A percentile compares a stretch with the other conserved stretches of the same genome.
Evolutionary conservation across 2,888 invertebrate species (phyloP).

Genomic region (Machimus rusticus): DNA sequence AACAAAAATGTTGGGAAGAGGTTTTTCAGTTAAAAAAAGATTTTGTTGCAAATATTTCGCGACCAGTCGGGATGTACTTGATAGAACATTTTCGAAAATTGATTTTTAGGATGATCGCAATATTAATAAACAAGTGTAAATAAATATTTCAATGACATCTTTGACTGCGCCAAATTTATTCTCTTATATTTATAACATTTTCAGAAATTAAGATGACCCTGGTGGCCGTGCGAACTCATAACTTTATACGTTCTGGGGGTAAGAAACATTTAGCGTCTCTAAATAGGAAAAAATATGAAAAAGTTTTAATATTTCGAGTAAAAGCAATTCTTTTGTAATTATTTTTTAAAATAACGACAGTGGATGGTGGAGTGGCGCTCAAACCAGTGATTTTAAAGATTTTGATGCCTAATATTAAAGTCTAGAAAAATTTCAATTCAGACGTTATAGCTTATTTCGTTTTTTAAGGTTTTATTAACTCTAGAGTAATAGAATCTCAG

Average conservation of each 20-base stretch:
- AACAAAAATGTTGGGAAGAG: conserved; percentile 7
- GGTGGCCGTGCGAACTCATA: background rate
- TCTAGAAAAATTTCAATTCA: background rate
- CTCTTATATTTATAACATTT: background rate
- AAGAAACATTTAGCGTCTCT: background rate
- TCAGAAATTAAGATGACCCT: background rate
- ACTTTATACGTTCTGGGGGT: background rate
- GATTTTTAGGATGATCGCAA: conserved; percentile 6
- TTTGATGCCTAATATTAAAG: background rate
- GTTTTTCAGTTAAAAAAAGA: background rate
- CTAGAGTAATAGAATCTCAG: too few relatives aligned
- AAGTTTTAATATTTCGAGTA: background rate
- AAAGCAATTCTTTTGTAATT: background rate
- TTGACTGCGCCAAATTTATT: conserved; percentile 16
- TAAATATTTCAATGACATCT: conserved; percentile 13
- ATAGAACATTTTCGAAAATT: conserved; percentile 22
- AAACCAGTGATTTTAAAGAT: background rate
- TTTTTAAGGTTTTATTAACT: too few relatives aligned
- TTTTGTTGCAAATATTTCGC: background rate
- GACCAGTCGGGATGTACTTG: background rate
- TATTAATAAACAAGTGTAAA: conserved; percentile 20
- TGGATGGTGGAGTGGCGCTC: background rate
- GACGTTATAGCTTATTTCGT: too few relatives aligned
- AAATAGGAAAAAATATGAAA: background rate
- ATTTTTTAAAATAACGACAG: background rate